A percentile compares a stretch with the other conserved stretches of the same genome.
Evolutionary conservation across 2,113 vertebrate genomes (phyloP).

Genomic region (Menidia beryllina): DNA sequence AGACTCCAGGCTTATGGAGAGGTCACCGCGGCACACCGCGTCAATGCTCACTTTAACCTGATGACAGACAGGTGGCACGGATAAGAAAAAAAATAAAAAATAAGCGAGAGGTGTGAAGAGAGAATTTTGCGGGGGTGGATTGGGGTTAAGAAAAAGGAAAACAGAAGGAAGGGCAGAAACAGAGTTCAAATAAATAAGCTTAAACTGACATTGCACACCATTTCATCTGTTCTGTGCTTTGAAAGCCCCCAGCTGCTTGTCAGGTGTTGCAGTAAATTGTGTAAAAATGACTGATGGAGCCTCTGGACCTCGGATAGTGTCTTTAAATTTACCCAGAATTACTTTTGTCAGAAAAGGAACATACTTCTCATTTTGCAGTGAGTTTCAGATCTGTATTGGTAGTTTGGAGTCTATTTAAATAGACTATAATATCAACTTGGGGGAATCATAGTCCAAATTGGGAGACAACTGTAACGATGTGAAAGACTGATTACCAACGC

Average conservation of each 20-base stretch:
- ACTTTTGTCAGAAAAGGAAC: background rate
- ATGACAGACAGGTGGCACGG: slow-evolving; percentile 18
- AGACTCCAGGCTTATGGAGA: slow-evolving; percentile 67
- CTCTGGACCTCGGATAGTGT: background rate
- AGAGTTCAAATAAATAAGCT: background rate
- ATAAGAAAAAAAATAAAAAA: background rate
- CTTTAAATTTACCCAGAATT: too few relatives aligned
- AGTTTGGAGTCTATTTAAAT: background rate
- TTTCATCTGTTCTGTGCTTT: background rate
- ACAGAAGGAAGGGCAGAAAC: background rate
- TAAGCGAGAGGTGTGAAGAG: slow-evolving; percentile 8
- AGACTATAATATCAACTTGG: background rate
- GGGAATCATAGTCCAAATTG: background rate
- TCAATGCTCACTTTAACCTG: slow-evolving; percentile 74
- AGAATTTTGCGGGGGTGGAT: background rate
- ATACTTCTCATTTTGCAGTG: background rate
- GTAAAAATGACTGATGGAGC: background rate
- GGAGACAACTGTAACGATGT: background rate
- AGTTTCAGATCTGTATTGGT: background rate
- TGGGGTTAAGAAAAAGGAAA: background rate
- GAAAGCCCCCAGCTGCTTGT: background rate
- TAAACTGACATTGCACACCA: background rate
- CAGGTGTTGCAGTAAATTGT: background rate
- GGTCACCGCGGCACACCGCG: slow-evolving; percentile 74
- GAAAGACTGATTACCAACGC: background rate